Evolutionary conservation across 1,140 invertebrate genomes (phyloP).

Genomic region (Drosophila santomea): DNA sequence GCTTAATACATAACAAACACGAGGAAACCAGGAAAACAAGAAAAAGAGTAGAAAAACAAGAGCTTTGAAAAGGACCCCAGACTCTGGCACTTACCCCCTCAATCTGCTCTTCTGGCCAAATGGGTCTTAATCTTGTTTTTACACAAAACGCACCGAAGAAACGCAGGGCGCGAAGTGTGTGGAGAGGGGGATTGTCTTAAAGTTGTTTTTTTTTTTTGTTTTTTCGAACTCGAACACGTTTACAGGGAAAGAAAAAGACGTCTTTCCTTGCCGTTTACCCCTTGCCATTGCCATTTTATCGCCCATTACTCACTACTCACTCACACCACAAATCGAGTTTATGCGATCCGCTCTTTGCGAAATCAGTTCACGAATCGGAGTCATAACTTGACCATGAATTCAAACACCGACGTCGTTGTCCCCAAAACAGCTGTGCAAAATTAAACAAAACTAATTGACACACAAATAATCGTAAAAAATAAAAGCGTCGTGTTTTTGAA

Average conservation of each 20-base stretch:
- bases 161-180: slow-evolving; percentile 4
- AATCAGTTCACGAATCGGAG: slow-evolving; percentile 37
- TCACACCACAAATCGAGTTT: slow-evolving; percentile 15
- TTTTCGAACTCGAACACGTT: slow-evolving; percentile 55
- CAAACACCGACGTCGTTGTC: slow-evolving; percentile 3
- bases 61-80: slow-evolving; percentile 9
- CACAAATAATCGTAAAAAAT: slow-evolving; percentile 19
- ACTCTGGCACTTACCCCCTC: slow-evolving; percentile 5
- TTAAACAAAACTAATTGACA: slow-evolving; percentile 33
- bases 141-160: slow-evolving; percentile 17
- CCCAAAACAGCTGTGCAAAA: slow-evolving; percentile 44
- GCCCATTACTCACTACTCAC: slow-evolving; percentile 19
- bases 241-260: slow-evolving; percentile 20
- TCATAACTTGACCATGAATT: slow-evolving; percentile 32
- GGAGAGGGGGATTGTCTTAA: slow-evolving; percentile 37
- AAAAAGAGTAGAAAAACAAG: slow-evolving; percentile 19
- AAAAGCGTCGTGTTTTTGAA: slow-evolving; percentile 18
- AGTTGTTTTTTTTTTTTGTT: slow-evolving; percentile 42
- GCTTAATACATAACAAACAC: slow-evolving; percentile 32
- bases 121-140: slow-evolving; percentile 42
- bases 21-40: slow-evolving; percentile 4
- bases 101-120: background rate
- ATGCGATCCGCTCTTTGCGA: slow-evolving; percentile 31
- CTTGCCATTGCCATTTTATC: slow-evolving; percentile 1
- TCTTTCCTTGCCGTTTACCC: background rate